Base-by-base conservation (phyloP, 2,113 vertebrate species). In the Girardinichthys multiradiatus region DNA sequence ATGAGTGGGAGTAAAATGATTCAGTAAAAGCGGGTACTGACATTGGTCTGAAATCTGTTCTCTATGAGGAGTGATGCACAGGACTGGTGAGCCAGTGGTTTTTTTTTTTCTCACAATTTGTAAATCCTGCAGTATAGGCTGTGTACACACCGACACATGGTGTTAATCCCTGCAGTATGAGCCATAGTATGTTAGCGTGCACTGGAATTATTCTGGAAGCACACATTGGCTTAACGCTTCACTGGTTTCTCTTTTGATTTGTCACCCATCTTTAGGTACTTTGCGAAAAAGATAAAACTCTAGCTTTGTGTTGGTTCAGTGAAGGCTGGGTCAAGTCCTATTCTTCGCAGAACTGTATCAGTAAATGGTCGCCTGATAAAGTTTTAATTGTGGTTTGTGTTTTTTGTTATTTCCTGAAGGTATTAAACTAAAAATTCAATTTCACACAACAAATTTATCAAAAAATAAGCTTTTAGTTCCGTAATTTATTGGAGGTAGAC, bases 1-100 rank as follows among this genome's bases (percentile, higher is more conserved):
- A 7, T 68, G 33, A 69, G 64, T 30, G 27, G 26, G 58, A 37
- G 30, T 61, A n/a, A 62, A 58, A 30, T 71, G 68, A 70, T 68
- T 37, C 57, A 31, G 21, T n/a, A 29, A 42, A 61, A 70, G 57
- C 14, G 37, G 51, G 33, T 65, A 39, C 35, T 57, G 33, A 73
- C 54, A 58, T 57, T 57, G 26, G 64, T 17, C 57, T 58, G 33
- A 15, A 60, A n/a, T 42, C 26, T 70, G 33, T 29, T 19, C n/a
- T 69, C 31, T 35, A 45, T 60, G 27, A 14, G 68, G n/a, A 60
- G 27, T 1, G 57, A 48, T 26, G 42, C 59, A 27, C 28, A 26
- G 30, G 12, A 62, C 60, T 62, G 21, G 39, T n/a, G 24, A 51
- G n/a, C 58, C 37, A 69, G 58, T 69, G 57, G 31, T 57, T 7